Percentiles rank a stretch among this genome's conserved stretches.
These are phyloP conservation scores for Harpalus rufipes DNA, from an alignment of 2,888 invertebrate genomes.

Conservation along the genomic window DNA sequence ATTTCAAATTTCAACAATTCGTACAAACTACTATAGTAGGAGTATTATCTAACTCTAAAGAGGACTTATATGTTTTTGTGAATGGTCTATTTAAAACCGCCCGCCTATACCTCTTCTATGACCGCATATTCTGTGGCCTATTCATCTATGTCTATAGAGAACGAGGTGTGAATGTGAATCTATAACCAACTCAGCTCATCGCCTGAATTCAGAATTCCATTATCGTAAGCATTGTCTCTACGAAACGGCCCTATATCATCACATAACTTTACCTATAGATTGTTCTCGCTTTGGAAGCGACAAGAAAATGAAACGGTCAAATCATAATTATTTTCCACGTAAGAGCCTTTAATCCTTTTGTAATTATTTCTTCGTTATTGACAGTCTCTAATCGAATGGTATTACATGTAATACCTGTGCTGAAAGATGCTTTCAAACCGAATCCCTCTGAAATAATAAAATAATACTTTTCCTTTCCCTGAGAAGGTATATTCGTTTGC, in stretches of 20 bases:
- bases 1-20: too few species aligned
- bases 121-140: neutral
- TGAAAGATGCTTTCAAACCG: neutral
- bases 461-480: neutral
- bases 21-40: too few species aligned
- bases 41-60: too few species aligned
- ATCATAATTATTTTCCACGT: too few species aligned
- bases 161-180: conserved; percentile 1
- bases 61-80: too few species aligned
- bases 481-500: neutral
- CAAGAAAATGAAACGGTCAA: neutral
- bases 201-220: neutral
- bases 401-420: neutral
- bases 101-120: neutral
- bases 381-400: neutral
- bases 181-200: neutral
- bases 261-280: neutral
- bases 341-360: neutral
- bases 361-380: neutral
- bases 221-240: neutral
- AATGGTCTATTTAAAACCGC: neutral
- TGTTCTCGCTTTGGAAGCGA: neutral
- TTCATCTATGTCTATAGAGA: neutral
- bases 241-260: neutral
- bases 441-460: neutral